Percentiles rank a stretch among this genome's conserved stretches.
Conservation (phyloP, 1,140 invertebrate genomes). For the Nasonia longicornis region DNA sequence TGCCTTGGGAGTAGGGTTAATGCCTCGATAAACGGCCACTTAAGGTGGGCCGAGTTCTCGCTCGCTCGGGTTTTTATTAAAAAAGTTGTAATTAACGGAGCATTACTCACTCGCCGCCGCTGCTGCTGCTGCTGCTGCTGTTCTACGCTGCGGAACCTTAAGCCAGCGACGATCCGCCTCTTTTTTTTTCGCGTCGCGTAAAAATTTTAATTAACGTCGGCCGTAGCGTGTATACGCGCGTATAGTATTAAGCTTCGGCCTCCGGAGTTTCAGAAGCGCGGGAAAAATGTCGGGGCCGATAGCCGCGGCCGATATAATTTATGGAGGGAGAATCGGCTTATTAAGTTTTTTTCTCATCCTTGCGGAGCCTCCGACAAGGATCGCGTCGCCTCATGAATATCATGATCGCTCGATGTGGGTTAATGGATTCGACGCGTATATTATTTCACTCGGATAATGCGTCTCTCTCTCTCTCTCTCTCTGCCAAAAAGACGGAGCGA, state of each 20-base stretch:
- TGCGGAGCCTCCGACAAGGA: not conserved
- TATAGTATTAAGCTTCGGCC: not conserved
- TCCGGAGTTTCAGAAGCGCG: not conserved
- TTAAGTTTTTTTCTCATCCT: slow-evolving; percentile 16
- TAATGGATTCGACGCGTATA: not conserved
- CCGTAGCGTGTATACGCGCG: not conserved
- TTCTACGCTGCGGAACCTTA: slow-evolving; percentile 1
- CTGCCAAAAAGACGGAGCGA: slow-evolving; percentile 39
- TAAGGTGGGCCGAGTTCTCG: slow-evolving; percentile 20
- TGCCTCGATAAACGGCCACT: slow-evolving; percentile 45
- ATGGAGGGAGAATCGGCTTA: slow-evolving; percentile 39
- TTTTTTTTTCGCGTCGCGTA: slow-evolving; percentile 40
- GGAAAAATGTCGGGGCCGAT: not conserved
- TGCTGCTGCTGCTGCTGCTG: slow-evolving; percentile 3
- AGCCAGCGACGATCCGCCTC: not conserved
- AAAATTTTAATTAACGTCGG: slow-evolving; percentile 48
- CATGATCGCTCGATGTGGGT: not conserved
- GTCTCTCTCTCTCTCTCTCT: too few species aligned
- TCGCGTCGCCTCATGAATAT: not conserved
- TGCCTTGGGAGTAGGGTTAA: slow-evolving; percentile 17
- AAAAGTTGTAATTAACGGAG: slow-evolving; percentile 48
- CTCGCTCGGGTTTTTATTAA: slow-evolving; percentile 44
- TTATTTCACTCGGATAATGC: too few species aligned
- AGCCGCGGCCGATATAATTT: slow-evolving; percentile 33
- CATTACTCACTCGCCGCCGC: slow-evolving; percentile 35